A percentile compares a stretch with the other conserved stretches of the same genome.
Evolutionary conservation across 2,113 vertebrate genomes (phyloP).

Genomic region (Psittacara wagleri): DNA sequence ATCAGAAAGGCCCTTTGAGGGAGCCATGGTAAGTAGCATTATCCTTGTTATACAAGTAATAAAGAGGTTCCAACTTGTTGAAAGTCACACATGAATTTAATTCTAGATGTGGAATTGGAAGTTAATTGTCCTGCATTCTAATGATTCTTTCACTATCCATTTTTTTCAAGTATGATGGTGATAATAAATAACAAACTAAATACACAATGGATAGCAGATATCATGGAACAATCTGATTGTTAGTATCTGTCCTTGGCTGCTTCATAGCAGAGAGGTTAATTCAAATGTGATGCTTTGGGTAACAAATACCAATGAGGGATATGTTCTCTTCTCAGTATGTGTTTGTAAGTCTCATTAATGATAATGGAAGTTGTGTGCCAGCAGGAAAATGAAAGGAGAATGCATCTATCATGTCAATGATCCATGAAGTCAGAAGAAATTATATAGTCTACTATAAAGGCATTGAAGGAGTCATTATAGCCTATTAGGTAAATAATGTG

Average conservation of each 20-base stretch:
- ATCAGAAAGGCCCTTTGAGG: background rate
- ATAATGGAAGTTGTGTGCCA: constrained; percentile 61
- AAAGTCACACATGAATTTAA: constrained; percentile 1
- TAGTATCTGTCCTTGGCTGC: background rate
- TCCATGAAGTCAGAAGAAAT: constrained; percentile 65
- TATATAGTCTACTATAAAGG: constrained; percentile 36
- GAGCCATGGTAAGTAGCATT: background rate
- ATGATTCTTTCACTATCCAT: background rate
- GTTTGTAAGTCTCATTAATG: constrained; percentile 58
- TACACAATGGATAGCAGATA: background rate
- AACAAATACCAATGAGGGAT: constrained; percentile 35
- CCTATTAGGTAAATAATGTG: constrained; percentile 63
- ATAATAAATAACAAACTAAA: constrained; percentile 49
- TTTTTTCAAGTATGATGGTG: background rate
- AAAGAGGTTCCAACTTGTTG: background rate
- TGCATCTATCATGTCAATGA: constrained; percentile 61
- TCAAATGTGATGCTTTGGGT: constrained; percentile 12
- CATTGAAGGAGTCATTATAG: constrained; percentile 41
- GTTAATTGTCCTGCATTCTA: background rate
- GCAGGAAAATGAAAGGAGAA: constrained; percentile 34
- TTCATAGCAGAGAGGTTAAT: background rate
- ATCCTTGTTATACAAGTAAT: background rate
- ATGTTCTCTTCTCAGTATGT: constrained; percentile 52
- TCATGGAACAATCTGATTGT: background rate
- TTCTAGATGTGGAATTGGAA: constrained; percentile 7